Evolutionary conservation across 1,140 invertebrate genomes (phyloP).

Genomic region (Euglossa dilemma): DNA sequence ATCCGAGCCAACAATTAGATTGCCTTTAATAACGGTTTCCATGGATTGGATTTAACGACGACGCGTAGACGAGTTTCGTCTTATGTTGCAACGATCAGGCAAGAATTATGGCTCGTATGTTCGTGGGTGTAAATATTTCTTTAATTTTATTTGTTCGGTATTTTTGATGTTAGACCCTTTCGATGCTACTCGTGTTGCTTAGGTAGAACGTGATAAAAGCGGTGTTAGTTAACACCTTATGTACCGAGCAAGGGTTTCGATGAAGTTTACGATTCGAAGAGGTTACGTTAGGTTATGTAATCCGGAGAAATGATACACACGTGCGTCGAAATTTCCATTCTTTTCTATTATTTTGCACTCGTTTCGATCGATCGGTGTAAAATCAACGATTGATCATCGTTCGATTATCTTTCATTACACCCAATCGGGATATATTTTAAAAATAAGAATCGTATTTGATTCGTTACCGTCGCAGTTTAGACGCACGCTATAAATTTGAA

Average conservation of each 20-base stretch:
- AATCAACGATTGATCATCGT: no score
- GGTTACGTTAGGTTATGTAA: not conserved
- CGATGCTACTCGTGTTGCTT: not conserved
- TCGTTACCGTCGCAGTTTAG: no score
- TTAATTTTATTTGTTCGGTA: not conserved
- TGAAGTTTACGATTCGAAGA: not conserved
- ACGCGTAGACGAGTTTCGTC: no score
- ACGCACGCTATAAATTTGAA: not conserved
- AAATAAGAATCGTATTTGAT: no score
- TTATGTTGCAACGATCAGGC: not conserved
- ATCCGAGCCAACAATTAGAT: not conserved
- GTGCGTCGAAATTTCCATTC: no score
- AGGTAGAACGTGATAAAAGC: not conserved
- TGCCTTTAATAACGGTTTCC: not conserved
- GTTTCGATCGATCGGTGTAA: no score
- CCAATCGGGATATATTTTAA: no score
- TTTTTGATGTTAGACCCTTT: not conserved
- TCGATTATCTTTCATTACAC: no score
- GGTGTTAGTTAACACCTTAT: not conserved
- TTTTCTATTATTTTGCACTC: no score
- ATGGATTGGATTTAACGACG: not conserved
- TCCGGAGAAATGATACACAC: no score
- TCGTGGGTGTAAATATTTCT: not conserved
- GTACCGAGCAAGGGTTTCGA: not conserved
- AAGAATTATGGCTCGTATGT: not conserved